Conservation (phyloP, 37 sponge, comb jelly and placozoan species). For the Ephydatia muelleri region DNA sequence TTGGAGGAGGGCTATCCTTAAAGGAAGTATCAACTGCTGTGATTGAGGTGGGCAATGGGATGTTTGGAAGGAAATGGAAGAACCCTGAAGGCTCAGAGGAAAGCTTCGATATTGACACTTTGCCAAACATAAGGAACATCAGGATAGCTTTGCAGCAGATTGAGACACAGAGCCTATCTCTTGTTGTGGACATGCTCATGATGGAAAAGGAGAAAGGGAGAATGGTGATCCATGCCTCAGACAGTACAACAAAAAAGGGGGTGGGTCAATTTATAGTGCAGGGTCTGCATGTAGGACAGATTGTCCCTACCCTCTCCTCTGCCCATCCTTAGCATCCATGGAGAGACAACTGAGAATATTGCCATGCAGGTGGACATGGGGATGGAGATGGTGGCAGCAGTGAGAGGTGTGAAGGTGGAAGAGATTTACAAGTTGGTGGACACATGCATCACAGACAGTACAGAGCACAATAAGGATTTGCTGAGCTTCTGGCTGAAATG, state of each 20-base stretch:
- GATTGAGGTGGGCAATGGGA: background rate
- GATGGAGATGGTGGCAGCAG: conserved; percentile 1
- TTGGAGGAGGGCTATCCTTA: background rate
- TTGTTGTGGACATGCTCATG: background rate
- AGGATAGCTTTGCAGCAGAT: background rate
- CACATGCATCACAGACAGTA: too few relatives aligned
- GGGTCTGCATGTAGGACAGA: background rate
- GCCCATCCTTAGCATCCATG: background rate
- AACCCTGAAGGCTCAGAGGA: background rate
- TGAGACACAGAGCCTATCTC: background rate
- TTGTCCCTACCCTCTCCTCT: too few relatives aligned
- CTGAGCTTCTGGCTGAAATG: too few relatives aligned
- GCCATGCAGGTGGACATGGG: background rate
- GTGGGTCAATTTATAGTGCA: background rate
- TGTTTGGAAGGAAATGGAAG: background rate
- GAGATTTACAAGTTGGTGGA: background rate
- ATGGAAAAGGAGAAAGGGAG: background rate
- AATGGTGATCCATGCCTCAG: background rate
- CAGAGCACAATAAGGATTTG: too few relatives aligned
- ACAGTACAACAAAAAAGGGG: background rate
- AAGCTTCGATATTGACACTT: background rate
- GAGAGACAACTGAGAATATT: background rate
- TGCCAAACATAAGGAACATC: background rate
- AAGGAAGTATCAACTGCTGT: background rate
- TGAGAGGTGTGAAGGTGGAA: background rate